Percentiles rank a stretch among this genome's conserved stretches.
Evolutionary conservation across 2,113 vertebrate genomes (phyloP).

Genomic region (Leptobrachium ailaonicum): DNA sequence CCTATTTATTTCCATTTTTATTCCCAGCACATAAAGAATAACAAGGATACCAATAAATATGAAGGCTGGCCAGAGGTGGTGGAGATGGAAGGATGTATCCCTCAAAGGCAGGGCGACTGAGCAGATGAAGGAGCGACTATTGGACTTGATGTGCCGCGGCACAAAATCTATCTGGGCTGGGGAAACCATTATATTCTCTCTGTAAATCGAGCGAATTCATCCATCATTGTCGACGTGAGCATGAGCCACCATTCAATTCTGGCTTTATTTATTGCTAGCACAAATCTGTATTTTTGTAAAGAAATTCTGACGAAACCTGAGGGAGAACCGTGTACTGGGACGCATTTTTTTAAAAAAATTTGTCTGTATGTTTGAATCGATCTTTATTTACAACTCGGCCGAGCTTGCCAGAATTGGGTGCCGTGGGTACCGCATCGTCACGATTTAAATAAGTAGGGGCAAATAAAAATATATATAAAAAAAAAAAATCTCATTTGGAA

Average conservation of each 20-base stretch:
- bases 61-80: constrained; percentile 97
- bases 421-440: too few species aligned
- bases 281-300: constrained; percentile 68
- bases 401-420: too few species aligned
- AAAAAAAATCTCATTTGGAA: too few species aligned
- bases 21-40: constrained; percentile 92
- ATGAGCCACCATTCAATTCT: constrained; percentile 66
- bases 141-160: constrained; percentile 5
- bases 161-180: constrained; percentile 6
- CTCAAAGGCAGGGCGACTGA: constrained; percentile 77
- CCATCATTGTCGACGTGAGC: constrained; percentile 66
- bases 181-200: constrained; percentile 15
- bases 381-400: too few species aligned
- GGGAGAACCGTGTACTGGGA: background rate
- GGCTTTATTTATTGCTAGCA: constrained; percentile 77
- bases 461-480: too few species aligned
- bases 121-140: background rate
- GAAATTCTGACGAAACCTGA: background rate
- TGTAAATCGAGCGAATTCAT: constrained; percentile 68
- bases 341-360: background rate
- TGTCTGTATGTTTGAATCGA: too few species aligned
- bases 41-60: constrained; percentile 91
- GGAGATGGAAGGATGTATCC: constrained; percentile 97
- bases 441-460: too few species aligned
- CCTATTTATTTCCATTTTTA: background rate